Percentiles rank a stretch among this genome's conserved stretches.
Evolutionary conservation across 1,140 invertebrate genomes (phyloP).

Genomic region (Brachionus sp.): DNA sequence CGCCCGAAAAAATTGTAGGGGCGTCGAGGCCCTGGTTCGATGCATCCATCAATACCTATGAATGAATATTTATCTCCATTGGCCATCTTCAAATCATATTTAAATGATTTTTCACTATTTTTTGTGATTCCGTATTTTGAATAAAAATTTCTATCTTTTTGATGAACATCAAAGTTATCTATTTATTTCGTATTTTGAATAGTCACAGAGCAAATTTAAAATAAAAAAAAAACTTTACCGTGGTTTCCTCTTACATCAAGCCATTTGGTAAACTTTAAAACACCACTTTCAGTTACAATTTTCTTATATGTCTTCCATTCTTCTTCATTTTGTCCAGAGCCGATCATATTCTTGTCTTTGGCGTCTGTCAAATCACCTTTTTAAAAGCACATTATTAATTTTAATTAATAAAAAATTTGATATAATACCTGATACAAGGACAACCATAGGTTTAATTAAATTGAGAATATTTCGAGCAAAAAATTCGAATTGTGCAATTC

Average conservation of each 20-base stretch:
- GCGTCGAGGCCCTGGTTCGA: constrained; percentile 73
- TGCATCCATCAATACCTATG: constrained; percentile 79
- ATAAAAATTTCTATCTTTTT: constrained; percentile 71
- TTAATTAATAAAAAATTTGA: not conserved
- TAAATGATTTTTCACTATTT: not conserved
- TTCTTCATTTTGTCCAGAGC: constrained; percentile 73
- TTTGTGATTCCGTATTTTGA: constrained; percentile 33
- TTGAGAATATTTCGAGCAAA: constrained; percentile 75
- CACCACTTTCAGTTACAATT: constrained; percentile 67
- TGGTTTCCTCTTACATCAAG: constrained; percentile 90
- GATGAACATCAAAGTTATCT: constrained; percentile 85
- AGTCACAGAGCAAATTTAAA: not conserved
- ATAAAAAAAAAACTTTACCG: constrained; percentile 64
- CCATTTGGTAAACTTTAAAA: constrained; percentile 70
- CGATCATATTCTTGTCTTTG: constrained; percentile 72
- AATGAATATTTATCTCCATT: constrained; percentile 69
- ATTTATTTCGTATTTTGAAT: not conserved
- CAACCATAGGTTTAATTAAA: constrained; percentile 72
- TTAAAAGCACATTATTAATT: not conserved
- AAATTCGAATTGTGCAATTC: constrained; percentile 72
- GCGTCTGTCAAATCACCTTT: constrained; percentile 80
- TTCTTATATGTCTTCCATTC: constrained; percentile 80
- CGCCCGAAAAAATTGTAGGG: constrained; percentile 89
- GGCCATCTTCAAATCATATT: constrained; percentile 26
- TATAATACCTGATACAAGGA: constrained; percentile 66